A percentile compares a stretch with the other conserved stretches of the same genome.
Evolutionary conservation across 2,888 invertebrate genomes (phyloP).

Genomic region (Chrysolina oricalcia): DNA sequence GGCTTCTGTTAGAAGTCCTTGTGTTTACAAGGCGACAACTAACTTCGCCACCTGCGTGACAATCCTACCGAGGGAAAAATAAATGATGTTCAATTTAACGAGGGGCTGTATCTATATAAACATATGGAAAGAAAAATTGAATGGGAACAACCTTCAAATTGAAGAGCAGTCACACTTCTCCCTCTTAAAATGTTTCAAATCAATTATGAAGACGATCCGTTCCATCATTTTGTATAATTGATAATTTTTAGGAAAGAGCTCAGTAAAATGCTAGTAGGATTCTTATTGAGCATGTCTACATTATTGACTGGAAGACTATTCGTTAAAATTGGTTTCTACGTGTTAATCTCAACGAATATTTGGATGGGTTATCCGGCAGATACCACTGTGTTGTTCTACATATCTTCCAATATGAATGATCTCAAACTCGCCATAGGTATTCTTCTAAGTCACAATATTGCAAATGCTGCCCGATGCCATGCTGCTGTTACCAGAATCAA

Average conservation of each 20-base stretch:
- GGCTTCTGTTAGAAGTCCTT: too few species aligned
- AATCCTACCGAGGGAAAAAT: too few species aligned
- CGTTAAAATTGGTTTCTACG: slow-evolving; percentile 57
- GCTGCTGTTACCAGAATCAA: slow-evolving; percentile 83
- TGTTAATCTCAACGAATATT: slow-evolving; percentile 58
- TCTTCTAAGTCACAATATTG: slow-evolving; percentile 89
- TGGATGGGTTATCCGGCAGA: slow-evolving; percentile 54
- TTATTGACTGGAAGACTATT: slow-evolving; percentile 62
- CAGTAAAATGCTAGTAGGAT: slow-evolving; percentile 71
- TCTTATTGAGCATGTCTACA: slow-evolving; percentile 63
- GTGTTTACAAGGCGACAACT: too few species aligned
- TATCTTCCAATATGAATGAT: slow-evolving; percentile 49
- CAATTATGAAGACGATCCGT: too few species aligned
- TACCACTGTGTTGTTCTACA: slow-evolving; percentile 56
- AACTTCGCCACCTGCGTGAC: too few species aligned
- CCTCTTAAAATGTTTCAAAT: too few species aligned
- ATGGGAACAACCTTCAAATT: too few species aligned
- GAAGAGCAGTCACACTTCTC: too few species aligned
- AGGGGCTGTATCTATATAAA: too few species aligned
- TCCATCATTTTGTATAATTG: not conserved
- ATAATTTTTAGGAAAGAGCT: slow-evolving; percentile 76
- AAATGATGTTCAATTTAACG: too few species aligned
- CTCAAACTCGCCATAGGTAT: slow-evolving; percentile 86
- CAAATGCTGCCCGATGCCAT: slow-evolving; percentile 84
- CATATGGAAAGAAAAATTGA: too few species aligned